These are phyloP conservation scores for Cheirogaleus medius DNA, from an alignment of 2,113 vertebrate species.

Conservation along the genomic window DNA sequence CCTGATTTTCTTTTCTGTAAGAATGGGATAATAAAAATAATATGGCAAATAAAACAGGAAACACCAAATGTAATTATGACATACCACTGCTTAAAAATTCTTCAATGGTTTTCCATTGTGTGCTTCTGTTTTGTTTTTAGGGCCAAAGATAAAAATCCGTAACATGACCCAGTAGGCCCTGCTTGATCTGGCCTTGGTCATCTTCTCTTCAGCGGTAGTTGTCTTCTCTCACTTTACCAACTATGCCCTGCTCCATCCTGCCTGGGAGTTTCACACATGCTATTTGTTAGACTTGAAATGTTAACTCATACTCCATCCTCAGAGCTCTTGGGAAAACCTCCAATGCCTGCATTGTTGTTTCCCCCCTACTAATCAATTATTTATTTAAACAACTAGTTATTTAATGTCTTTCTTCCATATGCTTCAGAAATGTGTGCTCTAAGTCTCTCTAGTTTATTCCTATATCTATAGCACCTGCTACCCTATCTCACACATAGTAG, in stretches of 20 bases:
- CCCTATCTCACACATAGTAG: neutral
- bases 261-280: neutral
- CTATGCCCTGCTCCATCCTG: neutral
- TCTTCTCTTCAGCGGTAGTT: neutral
- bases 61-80: neutral
- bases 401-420: neutral
- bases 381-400: neutral
- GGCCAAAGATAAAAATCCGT: neutral
- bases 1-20: neutral
- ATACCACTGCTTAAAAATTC: neutral
- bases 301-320: neutral
- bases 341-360: neutral
- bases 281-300: neutral
- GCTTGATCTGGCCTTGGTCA: neutral
- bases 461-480: neutral
- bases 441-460: neutral
- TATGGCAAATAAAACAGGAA: neutral
- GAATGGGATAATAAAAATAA: neutral
- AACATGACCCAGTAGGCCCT: neutral
- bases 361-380: neutral
- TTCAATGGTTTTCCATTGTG: neutral
- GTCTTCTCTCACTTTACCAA: neutral
- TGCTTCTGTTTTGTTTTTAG: neutral
- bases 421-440: neutral
- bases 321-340: neutral